phyloP scores from a whole-genome alignment of 64 coral and sea anemone genomes.

The Platygyra sinensis region DNA sequence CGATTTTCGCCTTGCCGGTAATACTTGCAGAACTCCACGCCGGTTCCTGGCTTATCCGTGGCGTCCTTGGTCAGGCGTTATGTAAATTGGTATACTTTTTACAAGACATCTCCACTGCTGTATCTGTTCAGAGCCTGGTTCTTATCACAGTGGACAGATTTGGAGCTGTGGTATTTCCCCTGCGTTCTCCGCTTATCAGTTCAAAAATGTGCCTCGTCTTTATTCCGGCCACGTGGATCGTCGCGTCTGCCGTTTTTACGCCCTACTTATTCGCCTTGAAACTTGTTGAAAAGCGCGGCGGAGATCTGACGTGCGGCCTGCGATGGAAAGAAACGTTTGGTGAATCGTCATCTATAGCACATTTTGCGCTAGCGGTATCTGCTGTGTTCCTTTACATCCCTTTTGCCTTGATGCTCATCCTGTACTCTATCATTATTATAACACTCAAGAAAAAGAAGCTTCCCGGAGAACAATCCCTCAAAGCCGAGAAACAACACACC shows the following conservation, averaged over 20 bases:
- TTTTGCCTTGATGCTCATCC: background rate
- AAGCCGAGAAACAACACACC: background rate
- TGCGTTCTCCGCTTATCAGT: background rate
- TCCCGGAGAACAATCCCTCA: background rate
- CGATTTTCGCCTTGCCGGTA: background rate
- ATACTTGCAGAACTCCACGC: background rate
- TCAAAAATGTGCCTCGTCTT: background rate
- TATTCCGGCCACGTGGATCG: background rate
- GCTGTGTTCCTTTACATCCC: background rate
- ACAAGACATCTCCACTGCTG: background rate
- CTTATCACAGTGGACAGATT: background rate
- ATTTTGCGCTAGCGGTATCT: background rate
- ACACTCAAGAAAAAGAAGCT: background rate
- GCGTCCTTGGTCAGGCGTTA: background rate
- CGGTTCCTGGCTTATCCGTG: background rate
- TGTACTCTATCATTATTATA: background rate
- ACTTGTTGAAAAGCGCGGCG: background rate
- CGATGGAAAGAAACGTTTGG: background rate
- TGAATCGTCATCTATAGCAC: background rate
- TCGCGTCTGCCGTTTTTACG: background rate
- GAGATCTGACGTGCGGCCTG: background rate
- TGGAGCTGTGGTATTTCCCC: background rate
- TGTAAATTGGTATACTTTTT: constrained; percentile 4
- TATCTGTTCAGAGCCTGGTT: constrained; percentile 6
- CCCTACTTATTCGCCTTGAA: background rate